phyloP scores from a whole-genome alignment of 2,888 invertebrate species.

The Troides helena region DNA sequence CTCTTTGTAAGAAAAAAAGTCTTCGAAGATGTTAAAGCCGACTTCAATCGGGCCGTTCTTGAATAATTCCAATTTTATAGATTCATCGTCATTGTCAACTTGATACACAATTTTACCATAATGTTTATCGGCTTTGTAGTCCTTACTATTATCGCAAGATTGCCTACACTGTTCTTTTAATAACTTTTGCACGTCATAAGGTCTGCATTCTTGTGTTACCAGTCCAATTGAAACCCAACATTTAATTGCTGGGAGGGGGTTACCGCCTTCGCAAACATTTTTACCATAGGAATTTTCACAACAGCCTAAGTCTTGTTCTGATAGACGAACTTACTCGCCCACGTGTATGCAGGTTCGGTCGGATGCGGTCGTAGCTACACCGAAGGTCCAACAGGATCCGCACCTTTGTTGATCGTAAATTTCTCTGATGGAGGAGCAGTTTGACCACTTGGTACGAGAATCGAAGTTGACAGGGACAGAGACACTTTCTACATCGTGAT shows the following conservation, averaged over 20 bases:
- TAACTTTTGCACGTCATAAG: constrained; percentile 84
- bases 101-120: constrained; percentile 81
- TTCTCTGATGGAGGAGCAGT: constrained; percentile 87
- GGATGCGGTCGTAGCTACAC: constrained; percentile 89
- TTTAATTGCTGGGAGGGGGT: constrained; percentile 84
- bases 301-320: constrained; percentile 84
- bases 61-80: constrained; percentile 80
- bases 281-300: constrained; percentile 78
- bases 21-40: constrained; percentile 87
- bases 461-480: constrained; percentile 5
- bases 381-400: constrained; percentile 93
- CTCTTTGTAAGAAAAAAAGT: constrained; percentile 86
- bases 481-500: background rate
- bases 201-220: constrained; percentile 89
- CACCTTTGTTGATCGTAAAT: constrained; percentile 89
- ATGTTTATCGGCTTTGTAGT: constrained; percentile 82
- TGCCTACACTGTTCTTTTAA: constrained; percentile 85
- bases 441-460: constrained; percentile 28
- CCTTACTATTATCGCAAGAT: constrained; percentile 82
- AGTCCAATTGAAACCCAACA: constrained; percentile 87
- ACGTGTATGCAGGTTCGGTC: constrained; percentile 89
- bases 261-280: constrained; percentile 86
- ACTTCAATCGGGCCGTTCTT: constrained; percentile 89
- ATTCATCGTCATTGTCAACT: constrained; percentile 64
- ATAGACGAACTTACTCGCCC: constrained; percentile 82